These are phyloP conservation scores for Gambusia yucatana DNA, from an alignment of 2,797 vertebrate species.

Conservation along the genomic window DNA sequence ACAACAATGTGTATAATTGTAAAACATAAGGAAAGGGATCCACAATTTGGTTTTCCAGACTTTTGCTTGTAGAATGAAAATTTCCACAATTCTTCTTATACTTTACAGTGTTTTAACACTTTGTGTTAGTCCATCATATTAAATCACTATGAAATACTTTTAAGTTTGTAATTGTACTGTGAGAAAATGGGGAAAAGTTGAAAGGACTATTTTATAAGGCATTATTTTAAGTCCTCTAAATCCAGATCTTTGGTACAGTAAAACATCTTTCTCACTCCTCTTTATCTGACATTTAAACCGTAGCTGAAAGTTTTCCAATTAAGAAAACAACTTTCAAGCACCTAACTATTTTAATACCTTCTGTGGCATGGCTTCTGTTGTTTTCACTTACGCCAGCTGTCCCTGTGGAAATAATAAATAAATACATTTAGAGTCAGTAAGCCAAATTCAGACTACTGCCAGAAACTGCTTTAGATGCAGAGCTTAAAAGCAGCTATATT, in stretches of 20 bases:
- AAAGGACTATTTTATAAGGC: not conserved
- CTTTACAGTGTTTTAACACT: not conserved
- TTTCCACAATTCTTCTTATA: not conserved
- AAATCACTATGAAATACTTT: not conserved
- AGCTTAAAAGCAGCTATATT: constrained; percentile 17
- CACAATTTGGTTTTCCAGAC: not conserved
- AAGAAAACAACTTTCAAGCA: constrained; percentile 24
- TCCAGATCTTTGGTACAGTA: not conserved
- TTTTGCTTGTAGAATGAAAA: not conserved
- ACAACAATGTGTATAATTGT: not conserved
- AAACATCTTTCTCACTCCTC: not conserved
- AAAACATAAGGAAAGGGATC: not conserved
- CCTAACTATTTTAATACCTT: constrained; percentile 21
- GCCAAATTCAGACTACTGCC: constrained; percentile 10
- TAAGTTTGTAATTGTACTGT: not conserved
- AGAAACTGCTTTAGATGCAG: constrained; percentile 24
- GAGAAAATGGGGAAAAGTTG: not conserved
- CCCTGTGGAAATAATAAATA: constrained; percentile 15
- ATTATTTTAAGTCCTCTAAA: not conserved
- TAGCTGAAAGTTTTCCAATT: constrained; percentile 27
- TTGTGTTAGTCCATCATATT: not conserved
- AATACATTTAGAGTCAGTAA: constrained; percentile 24
- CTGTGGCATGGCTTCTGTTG: constrained; percentile 4
- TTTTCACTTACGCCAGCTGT: constrained; percentile 6
- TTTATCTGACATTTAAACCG: constrained; percentile 1